phyloP scores from a whole-genome alignment of 2,113 vertebrate species.

The Crotalus horridus region DNA sequence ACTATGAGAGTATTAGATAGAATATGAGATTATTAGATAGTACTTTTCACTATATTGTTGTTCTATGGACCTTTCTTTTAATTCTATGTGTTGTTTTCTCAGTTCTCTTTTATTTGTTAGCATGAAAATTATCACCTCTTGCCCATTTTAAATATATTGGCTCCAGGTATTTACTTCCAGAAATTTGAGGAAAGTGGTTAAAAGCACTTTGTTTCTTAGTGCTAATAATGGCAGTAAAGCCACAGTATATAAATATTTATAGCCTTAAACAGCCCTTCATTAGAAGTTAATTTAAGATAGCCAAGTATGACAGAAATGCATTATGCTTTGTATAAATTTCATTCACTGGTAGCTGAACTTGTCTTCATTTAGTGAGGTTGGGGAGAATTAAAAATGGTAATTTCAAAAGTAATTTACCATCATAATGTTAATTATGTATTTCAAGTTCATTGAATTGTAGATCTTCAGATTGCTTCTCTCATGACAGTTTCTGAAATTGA shows the following conservation, averaged over 20 bases:
- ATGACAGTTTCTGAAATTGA: neutral
- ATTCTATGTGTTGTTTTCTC: neutral
- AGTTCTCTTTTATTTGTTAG: conserved; percentile 4
- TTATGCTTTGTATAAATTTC: conserved; percentile 22
- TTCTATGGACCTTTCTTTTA: conserved; percentile 15
- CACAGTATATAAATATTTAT: conserved; percentile 14
- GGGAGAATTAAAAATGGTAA: neutral
- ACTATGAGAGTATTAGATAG: neutral
- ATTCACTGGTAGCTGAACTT: neutral
- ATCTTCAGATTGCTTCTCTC: neutral
- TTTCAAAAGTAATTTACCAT: neutral
- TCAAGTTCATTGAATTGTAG: neutral
- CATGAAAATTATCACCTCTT: neutral
- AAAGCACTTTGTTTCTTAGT: conserved; percentile 12
- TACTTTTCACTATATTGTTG: conserved; percentile 22
- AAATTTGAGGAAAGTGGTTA: conserved; percentile 41
- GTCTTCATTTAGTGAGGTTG: neutral
- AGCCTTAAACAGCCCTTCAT: neutral
- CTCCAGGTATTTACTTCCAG: conserved; percentile 40
- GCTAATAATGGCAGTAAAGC: conserved; percentile 30
- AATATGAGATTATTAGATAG: neutral
- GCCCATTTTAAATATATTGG: conserved; percentile 29
- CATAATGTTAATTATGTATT: neutral
- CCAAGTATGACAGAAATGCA: neutral
- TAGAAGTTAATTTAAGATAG: neutral